These are phyloP conservation scores for Hozukius guyotensis DNA, from an alignment of 2,797 vertebrate species.

Conservation along the genomic window DNA sequence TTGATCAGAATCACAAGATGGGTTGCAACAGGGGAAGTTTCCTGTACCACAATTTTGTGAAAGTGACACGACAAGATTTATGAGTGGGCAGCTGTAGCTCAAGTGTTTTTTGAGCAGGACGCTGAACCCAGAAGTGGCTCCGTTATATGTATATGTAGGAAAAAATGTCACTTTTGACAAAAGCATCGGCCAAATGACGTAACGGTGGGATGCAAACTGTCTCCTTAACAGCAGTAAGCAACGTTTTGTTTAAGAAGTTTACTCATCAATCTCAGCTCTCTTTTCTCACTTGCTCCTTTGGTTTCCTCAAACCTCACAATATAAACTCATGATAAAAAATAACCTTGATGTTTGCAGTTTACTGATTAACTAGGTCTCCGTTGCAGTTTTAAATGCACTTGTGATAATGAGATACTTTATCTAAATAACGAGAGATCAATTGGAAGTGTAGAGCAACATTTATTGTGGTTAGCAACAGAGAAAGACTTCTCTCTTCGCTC, in stretches of 20 bases:
- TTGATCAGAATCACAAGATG: background rate
- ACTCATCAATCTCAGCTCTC: background rate
- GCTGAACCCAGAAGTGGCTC: background rate
- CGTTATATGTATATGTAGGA: background rate
- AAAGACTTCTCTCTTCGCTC: too few species aligned
- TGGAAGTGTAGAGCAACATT: background rate
- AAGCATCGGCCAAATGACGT: background rate
- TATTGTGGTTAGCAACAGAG: too few species aligned
- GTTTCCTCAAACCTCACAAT: background rate
- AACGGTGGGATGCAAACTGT: too few species aligned
- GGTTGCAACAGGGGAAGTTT: background rate
- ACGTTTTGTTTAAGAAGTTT: background rate
- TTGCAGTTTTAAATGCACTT: background rate
- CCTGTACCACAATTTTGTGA: background rate
- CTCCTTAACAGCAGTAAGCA: background rate
- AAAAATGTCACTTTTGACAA: background rate
- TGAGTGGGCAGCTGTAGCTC: background rate
- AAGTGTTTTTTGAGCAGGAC: background rate
- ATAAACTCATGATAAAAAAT: background rate
- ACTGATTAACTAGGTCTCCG: background rate
- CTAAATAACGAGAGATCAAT: background rate
- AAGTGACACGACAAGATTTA: background rate
- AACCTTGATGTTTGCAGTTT: background rate
- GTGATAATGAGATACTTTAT: background rate
- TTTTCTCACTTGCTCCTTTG: background rate